Evolutionary conservation across 2,797 vertebrate genomes (phyloP), one percentile per base, ranked within the genome.

Genomic region (Rousettus madagascariensis): DNA sequence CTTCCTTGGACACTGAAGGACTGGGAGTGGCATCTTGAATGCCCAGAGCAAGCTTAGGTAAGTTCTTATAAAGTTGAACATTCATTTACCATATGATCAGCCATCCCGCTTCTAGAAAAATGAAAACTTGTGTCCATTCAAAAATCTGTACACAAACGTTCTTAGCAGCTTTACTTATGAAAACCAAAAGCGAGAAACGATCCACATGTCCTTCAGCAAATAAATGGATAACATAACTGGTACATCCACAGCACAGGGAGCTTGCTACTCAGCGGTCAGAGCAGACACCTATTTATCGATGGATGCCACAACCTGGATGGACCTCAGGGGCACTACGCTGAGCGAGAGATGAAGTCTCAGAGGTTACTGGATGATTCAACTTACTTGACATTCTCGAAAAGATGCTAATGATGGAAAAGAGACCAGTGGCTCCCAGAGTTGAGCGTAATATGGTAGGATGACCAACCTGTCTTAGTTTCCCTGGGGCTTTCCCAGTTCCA

Each of bases 191-290:
- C 75, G 75, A 43, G 43, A n/a, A n/a, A 49, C 0, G 2, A n/a
- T 11, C 43, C 49, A 28, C 0, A 24, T 6, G 26, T 20, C 82
- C 36, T 69, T 43, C 3, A 4, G 9, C 16, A 13, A 53, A 6
- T 7, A 55, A 51, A 12, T 0, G 24, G 38, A 24, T 36, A n/a
- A 55, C 1, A 22, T 33, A 49, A 63, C 2, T 2, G 0, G 46
- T 4, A 24, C 0, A 0, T 33, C 55, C 77, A 36, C 15, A 1
- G 2, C 0, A 0, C 6, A 3, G 24, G 61, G 0, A 10, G 9
- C 9, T 3, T 13, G 7, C 9, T 3, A 36, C 36, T 61, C 13
- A 2, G 6, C 13, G 13, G 28, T 19, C 77, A 55, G 69, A 69
- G 61, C 28, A 53, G 24, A 6, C 10, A 12, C 26, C 53, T 7